A percentile compares a stretch with the other conserved stretches of the same genome.
phyloP scores from a whole-genome alignment of 92 coral and sea anemone species.

The Paragorgia papillata region DNA sequence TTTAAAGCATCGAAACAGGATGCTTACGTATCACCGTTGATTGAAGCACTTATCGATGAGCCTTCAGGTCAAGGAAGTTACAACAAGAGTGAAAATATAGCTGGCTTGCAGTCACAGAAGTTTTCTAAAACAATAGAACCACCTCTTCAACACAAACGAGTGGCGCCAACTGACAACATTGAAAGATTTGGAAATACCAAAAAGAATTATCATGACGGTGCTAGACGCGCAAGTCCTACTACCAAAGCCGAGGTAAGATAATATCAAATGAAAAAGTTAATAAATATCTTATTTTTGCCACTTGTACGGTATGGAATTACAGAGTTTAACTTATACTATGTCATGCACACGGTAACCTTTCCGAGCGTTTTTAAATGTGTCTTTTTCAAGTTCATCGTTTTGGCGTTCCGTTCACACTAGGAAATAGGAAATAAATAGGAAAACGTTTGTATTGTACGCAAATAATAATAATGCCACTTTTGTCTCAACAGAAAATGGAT shows the following conservation, averaged over 20 bases:
- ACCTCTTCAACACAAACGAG: slow-evolving; percentile 23
- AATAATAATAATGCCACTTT: too few relatives aligned
- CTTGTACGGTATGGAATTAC: too few relatives aligned
- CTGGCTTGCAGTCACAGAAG: slow-evolving; percentile 25
- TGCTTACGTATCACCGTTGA: slow-evolving; percentile 29
- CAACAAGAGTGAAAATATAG: background rate
- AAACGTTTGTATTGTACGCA: too few relatives aligned
- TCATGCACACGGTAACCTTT: too few relatives aligned
- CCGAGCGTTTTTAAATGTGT: too few relatives aligned
- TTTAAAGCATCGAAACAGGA: slow-evolving; percentile 35
- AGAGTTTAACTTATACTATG: too few relatives aligned
- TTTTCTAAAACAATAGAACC: slow-evolving; percentile 26
- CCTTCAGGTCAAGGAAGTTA: background rate
- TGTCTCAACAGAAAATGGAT: too few relatives aligned
- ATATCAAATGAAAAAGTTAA: background rate
- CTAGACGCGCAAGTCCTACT: background rate
- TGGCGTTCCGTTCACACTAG: too few relatives aligned
- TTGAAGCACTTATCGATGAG: slow-evolving; percentile 15
- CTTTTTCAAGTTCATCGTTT: too few relatives aligned
- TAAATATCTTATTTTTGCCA: too few relatives aligned
- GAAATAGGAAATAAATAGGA: too few relatives aligned
- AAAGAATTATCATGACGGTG: background rate
- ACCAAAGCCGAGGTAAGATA: background rate
- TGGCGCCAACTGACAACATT: background rate
- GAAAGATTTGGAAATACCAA: background rate